These are phyloP conservation scores for Brachionus manjavacas DNA, from an alignment of 1,140 invertebrate species.

Conservation along the genomic window DNA sequence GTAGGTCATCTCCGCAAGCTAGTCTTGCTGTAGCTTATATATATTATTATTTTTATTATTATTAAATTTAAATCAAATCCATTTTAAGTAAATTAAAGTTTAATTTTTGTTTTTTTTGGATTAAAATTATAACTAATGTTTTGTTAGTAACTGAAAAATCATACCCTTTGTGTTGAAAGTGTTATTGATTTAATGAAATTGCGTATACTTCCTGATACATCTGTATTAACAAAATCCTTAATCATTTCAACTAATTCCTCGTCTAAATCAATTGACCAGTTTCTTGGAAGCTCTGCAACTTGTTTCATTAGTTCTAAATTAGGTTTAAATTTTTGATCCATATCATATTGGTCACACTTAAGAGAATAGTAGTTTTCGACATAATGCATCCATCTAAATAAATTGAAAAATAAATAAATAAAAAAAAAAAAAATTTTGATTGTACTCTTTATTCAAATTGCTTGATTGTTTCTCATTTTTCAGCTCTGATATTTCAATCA, in stretches of 20 bases:
- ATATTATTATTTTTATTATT: too few relatives aligned
- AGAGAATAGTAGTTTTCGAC: background rate
- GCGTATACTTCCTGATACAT: slow-evolving; percentile 52
- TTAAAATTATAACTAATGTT: too few relatives aligned
- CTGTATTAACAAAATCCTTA: slow-evolving; percentile 49
- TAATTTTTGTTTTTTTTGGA: too few relatives aligned
- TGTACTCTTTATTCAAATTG: slow-evolving; percentile 8
- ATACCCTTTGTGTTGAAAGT: slow-evolving; percentile 44
- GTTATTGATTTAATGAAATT: slow-evolving; percentile 53
- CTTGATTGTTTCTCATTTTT: background rate
- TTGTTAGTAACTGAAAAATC: too few relatives aligned
- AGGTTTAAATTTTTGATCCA: slow-evolving; percentile 35
- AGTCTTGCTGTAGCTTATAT: too few relatives aligned
- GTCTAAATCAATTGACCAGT: slow-evolving; percentile 54
- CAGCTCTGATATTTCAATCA: background rate
- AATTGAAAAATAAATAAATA: background rate
- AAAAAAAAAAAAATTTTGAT: background rate
- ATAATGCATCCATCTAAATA: slow-evolving; percentile 4
- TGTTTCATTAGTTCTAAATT: slow-evolving; percentile 49
- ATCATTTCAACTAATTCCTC: slow-evolving; percentile 54
- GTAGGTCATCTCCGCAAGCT: too few relatives aligned
- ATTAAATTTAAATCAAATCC: too few relatives aligned
- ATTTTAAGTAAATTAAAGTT: too few relatives aligned
- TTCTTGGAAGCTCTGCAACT: slow-evolving; percentile 46
- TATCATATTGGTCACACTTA: background rate